A percentile compares a stretch with the other conserved stretches of the same genome.
Conservation (phyloP, 2,113 vertebrate species). For the Pampusana beccarii region DNA sequence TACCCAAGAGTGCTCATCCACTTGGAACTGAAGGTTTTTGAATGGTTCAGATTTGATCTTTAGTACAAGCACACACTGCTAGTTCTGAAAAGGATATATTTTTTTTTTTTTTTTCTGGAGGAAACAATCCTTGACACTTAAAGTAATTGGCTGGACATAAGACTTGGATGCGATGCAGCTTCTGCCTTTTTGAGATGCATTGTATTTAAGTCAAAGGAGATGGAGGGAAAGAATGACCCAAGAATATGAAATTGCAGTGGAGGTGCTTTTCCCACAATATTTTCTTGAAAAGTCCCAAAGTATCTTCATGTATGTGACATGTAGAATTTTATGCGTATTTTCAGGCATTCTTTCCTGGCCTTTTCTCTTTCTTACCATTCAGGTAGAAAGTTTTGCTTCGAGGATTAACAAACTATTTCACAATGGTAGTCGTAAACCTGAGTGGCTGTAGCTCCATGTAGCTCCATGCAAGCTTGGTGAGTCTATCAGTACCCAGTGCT, state of each 20-base stretch:
- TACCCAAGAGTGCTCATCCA: neutral
- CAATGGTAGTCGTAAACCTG: neutral
- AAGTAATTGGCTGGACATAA: neutral
- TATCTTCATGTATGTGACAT: neutral
- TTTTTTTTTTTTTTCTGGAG: neutral
- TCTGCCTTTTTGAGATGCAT: neutral
- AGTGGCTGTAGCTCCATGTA: neutral
- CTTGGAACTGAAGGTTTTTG: constrained; percentile 17
- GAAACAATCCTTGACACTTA: neutral
- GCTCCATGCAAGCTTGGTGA: neutral
- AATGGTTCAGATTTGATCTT: constrained; percentile 1
- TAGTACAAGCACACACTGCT: neutral
- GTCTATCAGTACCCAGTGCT: neutral
- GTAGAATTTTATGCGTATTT: neutral
- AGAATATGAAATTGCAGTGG: neutral
- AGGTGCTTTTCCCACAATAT: neutral
- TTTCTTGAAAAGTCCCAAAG: neutral
- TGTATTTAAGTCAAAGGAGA: neutral
- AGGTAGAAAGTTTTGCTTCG: neutral
- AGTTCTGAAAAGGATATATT: neutral
- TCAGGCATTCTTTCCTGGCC: neutral
- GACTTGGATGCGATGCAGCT: neutral
- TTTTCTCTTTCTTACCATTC: neutral
- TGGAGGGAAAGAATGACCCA: neutral
- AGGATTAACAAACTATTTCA: neutral